Percentiles rank a stretch among this genome's conserved stretches.
Evolutionary conservation across 2,113 vertebrate species (phyloP).

Genomic region (Carlito syrichta): DNA sequence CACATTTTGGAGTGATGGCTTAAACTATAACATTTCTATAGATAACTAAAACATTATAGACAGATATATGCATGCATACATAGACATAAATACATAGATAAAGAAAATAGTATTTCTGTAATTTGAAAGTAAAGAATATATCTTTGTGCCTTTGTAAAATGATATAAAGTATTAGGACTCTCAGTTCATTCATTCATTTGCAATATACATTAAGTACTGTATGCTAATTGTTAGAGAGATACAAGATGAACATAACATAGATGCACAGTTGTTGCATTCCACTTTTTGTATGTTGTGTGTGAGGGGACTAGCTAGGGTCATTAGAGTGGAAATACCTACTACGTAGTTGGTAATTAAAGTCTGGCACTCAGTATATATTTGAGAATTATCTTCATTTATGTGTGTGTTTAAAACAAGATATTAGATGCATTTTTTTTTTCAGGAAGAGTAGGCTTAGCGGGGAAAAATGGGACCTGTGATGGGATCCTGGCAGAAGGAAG

Average conservation of each 20-base stretch:
- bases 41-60: not conserved
- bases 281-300: not conserved
- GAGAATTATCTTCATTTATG: not conserved
- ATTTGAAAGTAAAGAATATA: not conserved
- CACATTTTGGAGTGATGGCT: not conserved
- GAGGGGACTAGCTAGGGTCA: not conserved
- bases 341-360: not conserved
- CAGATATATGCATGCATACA: not conserved
- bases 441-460: not conserved
- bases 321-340: not conserved
- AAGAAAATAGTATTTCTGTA: not conserved
- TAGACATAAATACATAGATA: not conserved
- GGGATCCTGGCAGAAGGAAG: not conserved
- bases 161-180: not conserved
- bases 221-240: not conserved
- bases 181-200: not conserved
- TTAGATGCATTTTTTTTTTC: not conserved
- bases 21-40: constrained; percentile 27
- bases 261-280: not conserved
- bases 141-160: not conserved
- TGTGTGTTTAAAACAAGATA: not conserved
- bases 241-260: not conserved
- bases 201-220: not conserved
- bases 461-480: not conserved
- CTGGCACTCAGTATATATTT: not conserved